Evolutionary conservation across 1,140 invertebrate genomes (phyloP), one percentile per base, ranked within the genome.

Genomic region (Papilio dardanus): DNA sequence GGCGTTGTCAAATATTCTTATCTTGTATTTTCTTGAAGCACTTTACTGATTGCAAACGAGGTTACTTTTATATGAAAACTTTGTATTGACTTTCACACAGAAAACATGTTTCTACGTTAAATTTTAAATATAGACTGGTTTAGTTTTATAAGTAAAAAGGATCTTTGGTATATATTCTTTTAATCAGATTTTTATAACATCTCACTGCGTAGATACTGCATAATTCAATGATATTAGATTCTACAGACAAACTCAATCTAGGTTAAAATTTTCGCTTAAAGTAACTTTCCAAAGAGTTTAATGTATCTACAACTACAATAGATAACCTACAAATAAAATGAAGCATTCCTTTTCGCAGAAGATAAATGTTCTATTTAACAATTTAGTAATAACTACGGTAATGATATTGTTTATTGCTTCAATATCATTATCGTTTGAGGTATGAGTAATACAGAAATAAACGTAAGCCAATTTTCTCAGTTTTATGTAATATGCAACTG

Each of bases 11-110:
- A 62, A 62, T 62, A 62, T 62, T 62, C 54, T 62, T 62, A 62
- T 62, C 54, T 62, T 62, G 54, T 62, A 62, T 62, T 62, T 62
- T 62, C 54, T 62, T 62, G 54, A 62, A 62, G 54, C 54, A 62
- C 54, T 62, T 62, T 28, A 62, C 54, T 62, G 54, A 62, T 62
- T 62, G 54, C 54, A 62, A 62, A 62, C 54, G 30, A 62, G 54
- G 54, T 62, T 62, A 62, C 54, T 62, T 62, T 62, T 62, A 62
- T 62, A 62, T 62, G 54, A 62, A 62, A 62, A 62, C 54, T 28
- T 62, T 62, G 10, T 62, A 62, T 62, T 28, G 54, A 62, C 54
- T 62, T 62, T 62, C 21, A 28, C 54, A 28, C 54, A 54, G 50
- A 24, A 62, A 62, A 62, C 54, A 12, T 62, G 21, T 62, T 62